These are phyloP conservation scores for Hippocampus mohnikei DNA, from an alignment of 2,113 vertebrate species.

Conservation along the genomic window DNA sequence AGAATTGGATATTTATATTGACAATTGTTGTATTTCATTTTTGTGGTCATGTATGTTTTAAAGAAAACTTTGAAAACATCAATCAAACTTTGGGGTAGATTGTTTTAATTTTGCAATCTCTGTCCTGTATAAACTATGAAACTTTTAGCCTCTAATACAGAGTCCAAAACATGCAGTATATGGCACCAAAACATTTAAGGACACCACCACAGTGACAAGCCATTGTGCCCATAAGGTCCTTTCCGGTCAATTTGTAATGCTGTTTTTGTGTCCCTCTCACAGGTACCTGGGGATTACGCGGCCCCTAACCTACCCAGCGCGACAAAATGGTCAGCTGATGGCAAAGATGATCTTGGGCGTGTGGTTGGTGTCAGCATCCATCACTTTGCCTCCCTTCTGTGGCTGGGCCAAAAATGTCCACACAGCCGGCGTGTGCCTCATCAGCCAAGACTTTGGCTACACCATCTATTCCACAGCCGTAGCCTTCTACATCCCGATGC, in stretches of 20 bases:
- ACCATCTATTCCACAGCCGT: constrained; percentile 79
- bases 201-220: too few species aligned
- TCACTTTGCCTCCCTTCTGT: constrained; percentile 77
- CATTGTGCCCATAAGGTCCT: neutral
- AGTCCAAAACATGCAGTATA: neutral
- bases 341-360: constrained; percentile 80
- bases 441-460: constrained; percentile 79
- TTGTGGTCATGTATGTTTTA: too few species aligned
- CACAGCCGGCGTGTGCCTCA: constrained; percentile 74
- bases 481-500: constrained; percentile 81
- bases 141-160: neutral
- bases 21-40: too few species aligned
- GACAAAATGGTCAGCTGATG: constrained; percentile 78
- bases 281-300: constrained; percentile 79
- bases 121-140: neutral
- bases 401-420: constrained; percentile 79
- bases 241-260: constrained; percentile 2
- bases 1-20: too few species aligned
- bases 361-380: constrained; percentile 77
- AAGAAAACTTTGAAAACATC: too few species aligned
- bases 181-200: neutral
- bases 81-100: neutral
- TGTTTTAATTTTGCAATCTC: neutral
- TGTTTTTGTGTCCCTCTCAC: constrained; percentile 26
- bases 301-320: constrained; percentile 76